Conservation (phyloP, 2,888 invertebrate species). For the Eupeodes latifasciatus region DNA sequence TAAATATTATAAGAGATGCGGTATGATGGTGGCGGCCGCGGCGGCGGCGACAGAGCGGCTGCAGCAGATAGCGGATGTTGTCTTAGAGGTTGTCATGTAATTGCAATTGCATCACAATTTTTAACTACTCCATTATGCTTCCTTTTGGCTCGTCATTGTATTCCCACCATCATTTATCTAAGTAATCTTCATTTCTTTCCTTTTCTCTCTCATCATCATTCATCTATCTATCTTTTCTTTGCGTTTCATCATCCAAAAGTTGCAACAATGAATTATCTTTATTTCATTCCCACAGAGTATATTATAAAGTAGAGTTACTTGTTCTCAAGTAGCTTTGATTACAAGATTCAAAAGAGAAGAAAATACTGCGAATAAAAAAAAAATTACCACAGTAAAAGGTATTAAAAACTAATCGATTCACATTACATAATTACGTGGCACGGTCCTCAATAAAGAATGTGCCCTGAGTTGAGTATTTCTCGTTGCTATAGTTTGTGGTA, state of each 20-base stretch:
- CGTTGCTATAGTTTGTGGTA: constrained; percentile 16
- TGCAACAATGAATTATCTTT: constrained; percentile 40
- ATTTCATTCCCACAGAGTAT: not conserved
- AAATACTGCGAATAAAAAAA: not conserved
- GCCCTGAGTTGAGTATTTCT: not conserved
- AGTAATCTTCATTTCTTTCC: constrained; percentile 16
- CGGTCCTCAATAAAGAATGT: constrained; percentile 20
- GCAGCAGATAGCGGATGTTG: constrained; percentile 7
- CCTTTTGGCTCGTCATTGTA: constrained; percentile 12
- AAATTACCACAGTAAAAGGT: constrained; percentile 27
- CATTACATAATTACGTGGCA: constrained; percentile 54
- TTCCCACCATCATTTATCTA: constrained; percentile 19
- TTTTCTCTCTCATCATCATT: not conserved
- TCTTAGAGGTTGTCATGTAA: constrained; percentile 19
- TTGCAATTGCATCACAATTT: constrained; percentile 43
- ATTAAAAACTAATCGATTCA: constrained; percentile 70
- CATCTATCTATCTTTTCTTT: not conserved
- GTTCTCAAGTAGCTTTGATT: constrained; percentile 23
- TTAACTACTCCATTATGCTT: constrained; percentile 45
- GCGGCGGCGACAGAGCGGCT: not conserved
- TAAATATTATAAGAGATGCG: not conserved
- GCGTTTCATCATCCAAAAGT: not conserved
- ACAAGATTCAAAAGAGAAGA: not conserved
- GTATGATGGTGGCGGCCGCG: not conserved
- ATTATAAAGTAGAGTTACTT: not conserved